phyloP scores from a whole-genome alignment of 2,797 vertebrate genomes.

The Semotilus atromaculatus region DNA sequence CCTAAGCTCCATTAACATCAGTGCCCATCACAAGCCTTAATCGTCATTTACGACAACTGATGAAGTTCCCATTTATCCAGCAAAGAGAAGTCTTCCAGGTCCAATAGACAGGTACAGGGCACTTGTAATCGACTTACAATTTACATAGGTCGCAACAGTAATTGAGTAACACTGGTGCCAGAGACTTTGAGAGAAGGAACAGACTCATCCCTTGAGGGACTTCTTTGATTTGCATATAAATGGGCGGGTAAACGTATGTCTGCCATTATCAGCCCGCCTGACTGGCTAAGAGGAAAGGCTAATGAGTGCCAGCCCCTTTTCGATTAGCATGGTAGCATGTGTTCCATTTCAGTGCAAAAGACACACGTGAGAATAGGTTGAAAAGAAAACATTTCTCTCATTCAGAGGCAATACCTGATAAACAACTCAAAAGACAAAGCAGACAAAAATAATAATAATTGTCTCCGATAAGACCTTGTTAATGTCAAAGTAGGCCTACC shows the following conservation, averaged over 20 bases:
- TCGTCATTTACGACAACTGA: conserved; percentile 27
- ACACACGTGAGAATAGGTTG: conserved; percentile 26
- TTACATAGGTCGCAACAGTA: conserved; percentile 43
- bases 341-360: conserved; percentile 38
- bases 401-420: neutral
- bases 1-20: conserved; percentile 42
- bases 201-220: conserved; percentile 61
- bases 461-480: neutral
- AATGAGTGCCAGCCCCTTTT: conserved; percentile 62
- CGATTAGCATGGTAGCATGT: conserved; percentile 38
- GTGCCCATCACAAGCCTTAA: conserved; percentile 30
- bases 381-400: conserved; percentile 31
- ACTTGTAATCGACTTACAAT: conserved; percentile 47
- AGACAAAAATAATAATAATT: conserved; percentile 7
- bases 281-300: conserved; percentile 62
- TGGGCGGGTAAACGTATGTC: conserved; percentile 64
- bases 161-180: conserved; percentile 49
- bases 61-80: conserved; percentile 34
- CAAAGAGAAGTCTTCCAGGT: conserved; percentile 15
- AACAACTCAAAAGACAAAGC: conserved; percentile 1
- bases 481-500: neutral
- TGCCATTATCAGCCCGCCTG: conserved; percentile 58
- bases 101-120: conserved; percentile 6
- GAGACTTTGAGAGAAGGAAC: conserved; percentile 40
- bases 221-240: conserved; percentile 75